These are phyloP conservation scores for Cyanoramphus novaezelandiae DNA, from an alignment of 2,113 vertebrate genomes.

Conservation along the genomic window DNA sequence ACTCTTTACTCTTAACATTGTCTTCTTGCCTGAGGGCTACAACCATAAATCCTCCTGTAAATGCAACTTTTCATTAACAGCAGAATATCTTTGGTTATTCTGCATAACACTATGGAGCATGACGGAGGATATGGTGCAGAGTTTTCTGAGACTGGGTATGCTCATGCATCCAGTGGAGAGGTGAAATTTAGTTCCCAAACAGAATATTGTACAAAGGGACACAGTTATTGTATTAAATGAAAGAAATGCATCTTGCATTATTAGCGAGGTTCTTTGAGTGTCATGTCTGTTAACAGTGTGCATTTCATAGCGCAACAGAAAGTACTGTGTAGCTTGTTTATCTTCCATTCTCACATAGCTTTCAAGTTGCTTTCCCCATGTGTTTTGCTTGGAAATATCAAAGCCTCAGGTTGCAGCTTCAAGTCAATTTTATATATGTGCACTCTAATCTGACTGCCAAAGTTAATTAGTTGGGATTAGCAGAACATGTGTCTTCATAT, in stretches of 20 bases:
- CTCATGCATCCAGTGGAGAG: neutral
- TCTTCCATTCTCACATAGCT: neutral
- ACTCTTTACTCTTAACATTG: neutral
- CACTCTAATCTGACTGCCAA: neutral
- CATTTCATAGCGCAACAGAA: neutral
- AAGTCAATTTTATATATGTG: neutral
- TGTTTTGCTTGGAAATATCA: neutral
- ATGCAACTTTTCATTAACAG: neutral
- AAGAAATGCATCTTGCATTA: neutral
- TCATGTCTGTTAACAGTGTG: fast-evolving
- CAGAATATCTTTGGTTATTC: neutral
- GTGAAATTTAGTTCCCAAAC: neutral
- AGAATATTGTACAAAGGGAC: neutral
- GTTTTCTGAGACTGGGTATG: neutral
- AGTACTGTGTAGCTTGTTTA: neutral
- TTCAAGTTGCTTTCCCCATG: neutral
- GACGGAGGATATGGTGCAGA: neutral
- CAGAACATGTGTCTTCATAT: neutral
- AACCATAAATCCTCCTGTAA: slow-evolving; percentile 2
- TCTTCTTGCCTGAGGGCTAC: slow-evolving; percentile 2
- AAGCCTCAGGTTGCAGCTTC: neutral
- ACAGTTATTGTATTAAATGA: neutral
- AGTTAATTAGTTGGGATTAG: neutral
- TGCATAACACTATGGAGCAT: neutral
- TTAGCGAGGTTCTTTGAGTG: neutral